phyloP scores from a whole-genome alignment of 2,113 vertebrate genomes.

The Rallus limicola region DNA sequence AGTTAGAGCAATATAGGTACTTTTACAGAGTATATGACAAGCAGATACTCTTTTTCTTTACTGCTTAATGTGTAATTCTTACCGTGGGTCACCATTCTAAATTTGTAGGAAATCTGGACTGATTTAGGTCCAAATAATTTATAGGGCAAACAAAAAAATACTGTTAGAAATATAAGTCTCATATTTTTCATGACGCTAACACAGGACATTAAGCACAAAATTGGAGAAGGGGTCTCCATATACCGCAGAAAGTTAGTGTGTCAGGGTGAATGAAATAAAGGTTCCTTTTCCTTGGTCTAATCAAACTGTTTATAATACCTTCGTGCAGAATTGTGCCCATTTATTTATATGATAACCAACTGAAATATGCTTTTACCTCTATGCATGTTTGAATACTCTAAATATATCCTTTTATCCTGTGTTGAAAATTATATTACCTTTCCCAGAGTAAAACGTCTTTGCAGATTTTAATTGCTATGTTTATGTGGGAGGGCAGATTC shows the following conservation, averaged over 20 bases:
- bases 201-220: background rate
- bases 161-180: background rate
- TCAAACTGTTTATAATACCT: background rate
- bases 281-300: background rate
- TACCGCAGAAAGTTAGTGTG: conserved; percentile 10
- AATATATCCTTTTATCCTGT: background rate
- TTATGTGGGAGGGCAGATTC: background rate
- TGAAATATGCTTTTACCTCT: background rate
- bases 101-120: background rate
- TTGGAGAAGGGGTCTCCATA: background rate
- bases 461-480: background rate
- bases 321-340: background rate
- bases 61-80: background rate
- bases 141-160: background rate
- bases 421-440: background rate
- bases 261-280: background rate
- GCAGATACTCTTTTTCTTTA: background rate
- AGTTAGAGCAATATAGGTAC: background rate
- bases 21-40: background rate
- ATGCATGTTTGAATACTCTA: background rate
- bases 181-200: background rate
- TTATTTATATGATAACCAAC: background rate
- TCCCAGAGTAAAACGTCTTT: background rate
- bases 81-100: background rate
- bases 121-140: background rate